Base-by-base conservation (phyloP, 1,140 invertebrate genomes). In the Diabrotica undecimpunctata region DNA sequence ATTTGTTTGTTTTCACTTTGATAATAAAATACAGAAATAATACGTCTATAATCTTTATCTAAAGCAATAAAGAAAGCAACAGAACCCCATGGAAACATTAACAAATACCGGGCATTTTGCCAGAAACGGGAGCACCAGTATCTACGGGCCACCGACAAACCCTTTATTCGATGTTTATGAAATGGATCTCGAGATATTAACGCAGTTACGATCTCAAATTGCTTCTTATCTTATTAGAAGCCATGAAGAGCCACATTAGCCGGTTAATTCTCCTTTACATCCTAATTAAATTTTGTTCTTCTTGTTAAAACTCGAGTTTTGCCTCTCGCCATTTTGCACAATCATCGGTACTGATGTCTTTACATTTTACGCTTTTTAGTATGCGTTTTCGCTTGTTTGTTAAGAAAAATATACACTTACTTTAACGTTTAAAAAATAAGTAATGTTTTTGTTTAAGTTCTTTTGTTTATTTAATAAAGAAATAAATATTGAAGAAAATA, bases 111-210 rank as follows among this genome's bases (percentile, higher is more conserved):
- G 25, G 25, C 25, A 25, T 25, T 4, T 25, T 25, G 25, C 25
- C 25, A 25, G 25, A 25, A 25, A 25, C 25, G 25, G 25, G 25
- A 25, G 25, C 25, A 25, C 25, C 25, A 25, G 25, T 46, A 46
- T 5, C n/a, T 46, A 10, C n/a, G 41, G 41, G n/a, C 8, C 8
- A 46, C 8, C 8, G 41, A n/a, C 8, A 46, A 75, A 73, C 72
- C 71, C 71, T 73, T 72, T 75, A 75, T 75, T 75, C 75, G 73
- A 77, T 77, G 75, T 77, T 77, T 77, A 77, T 77, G 75, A 75
- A 77, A 77, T 74, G 74, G 67, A 71, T 69, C 70, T 74, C 74
- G 68, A 72, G 72, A 71, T 74, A 74, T 74, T 77, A 75, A 74
- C 74, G 71, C 70, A 68, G 66, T 77, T 75, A 77, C 65, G 71